Percentiles rank a stretch among this genome's conserved stretches.
Conservation (phyloP, 2,797 vertebrate species). For the Rhinichthys osculus region DNA sequence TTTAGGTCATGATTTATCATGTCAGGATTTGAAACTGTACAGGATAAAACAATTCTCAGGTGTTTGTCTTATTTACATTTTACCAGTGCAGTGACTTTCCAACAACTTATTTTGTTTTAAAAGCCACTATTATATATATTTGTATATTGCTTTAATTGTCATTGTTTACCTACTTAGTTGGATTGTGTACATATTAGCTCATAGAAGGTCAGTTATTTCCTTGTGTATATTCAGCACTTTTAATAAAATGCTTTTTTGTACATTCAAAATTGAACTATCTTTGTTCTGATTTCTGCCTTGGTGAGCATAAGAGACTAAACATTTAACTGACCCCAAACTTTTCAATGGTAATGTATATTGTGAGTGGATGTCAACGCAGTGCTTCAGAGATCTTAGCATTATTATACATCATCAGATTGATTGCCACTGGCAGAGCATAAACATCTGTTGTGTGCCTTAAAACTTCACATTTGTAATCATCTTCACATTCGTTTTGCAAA, state of each 20-base stretch:
- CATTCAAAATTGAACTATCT: constrained; percentile 4
- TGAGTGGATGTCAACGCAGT: too few species aligned
- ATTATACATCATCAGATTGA: neutral
- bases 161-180: neutral
- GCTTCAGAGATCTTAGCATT: neutral
- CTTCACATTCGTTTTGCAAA: constrained; percentile 26
- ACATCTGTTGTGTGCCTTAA: neutral
- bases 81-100: neutral
- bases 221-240: constrained; percentile 54
- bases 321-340: too few species aligned
- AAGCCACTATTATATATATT: neutral
- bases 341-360: too few species aligned
- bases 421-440: neutral
- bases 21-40: neutral
- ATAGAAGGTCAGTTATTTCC: constrained; percentile 3
- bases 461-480: neutral
- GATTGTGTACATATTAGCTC: neutral
- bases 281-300: too few species aligned
- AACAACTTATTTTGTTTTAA: neutral
- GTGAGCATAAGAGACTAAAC: too few species aligned
- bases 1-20: constrained; percentile 2
- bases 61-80: constrained; percentile 5
- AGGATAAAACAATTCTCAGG: neutral
- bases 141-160: constrained; percentile 1
- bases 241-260: constrained; percentile 27